These are phyloP conservation scores for Coenonympha arcania DNA, from an alignment of 2,888 invertebrate species.

Conservation along the genomic window DNA sequence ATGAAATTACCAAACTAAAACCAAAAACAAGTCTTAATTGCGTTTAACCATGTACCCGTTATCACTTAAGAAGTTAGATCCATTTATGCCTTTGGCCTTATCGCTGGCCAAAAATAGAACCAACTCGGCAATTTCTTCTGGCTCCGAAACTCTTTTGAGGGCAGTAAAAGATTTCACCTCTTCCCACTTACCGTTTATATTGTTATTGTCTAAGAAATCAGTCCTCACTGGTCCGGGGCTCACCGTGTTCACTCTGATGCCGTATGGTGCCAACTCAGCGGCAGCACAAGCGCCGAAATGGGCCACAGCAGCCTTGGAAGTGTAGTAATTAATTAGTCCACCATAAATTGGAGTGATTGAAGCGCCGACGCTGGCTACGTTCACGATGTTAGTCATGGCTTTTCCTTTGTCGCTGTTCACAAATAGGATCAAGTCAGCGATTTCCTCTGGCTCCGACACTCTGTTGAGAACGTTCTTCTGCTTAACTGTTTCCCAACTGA, in stretches of 20 bases:
- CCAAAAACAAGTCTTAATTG: too few species aligned
- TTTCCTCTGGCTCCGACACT: slow-evolving; percentile 32
- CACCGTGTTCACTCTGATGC: slow-evolving; percentile 79
- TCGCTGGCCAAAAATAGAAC: slow-evolving; percentile 31
- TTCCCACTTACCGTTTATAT: slow-evolving; percentile 35
- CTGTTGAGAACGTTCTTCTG: slow-evolving; percentile 31
- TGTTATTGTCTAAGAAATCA: slow-evolving; percentile 25
- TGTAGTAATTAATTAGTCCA: slow-evolving; percentile 60
- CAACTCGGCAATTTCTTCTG: slow-evolving; percentile 35
- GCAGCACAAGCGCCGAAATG: slow-evolving; percentile 81
- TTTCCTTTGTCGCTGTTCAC: slow-evolving; percentile 31
- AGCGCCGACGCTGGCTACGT: slow-evolving; percentile 36
- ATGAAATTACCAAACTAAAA: too few species aligned
- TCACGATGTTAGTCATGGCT: slow-evolving; percentile 33
- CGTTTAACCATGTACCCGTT: slow-evolving; percentile 8
- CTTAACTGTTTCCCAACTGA: slow-evolving; percentile 29
- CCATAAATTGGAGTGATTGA: slow-evolving; percentile 7
- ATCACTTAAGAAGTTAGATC: slow-evolving; percentile 20
- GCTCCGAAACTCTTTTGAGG: slow-evolving; percentile 30
- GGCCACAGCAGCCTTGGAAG: slow-evolving; percentile 84
- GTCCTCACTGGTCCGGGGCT: slow-evolving; percentile 80
- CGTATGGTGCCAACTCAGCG: slow-evolving; percentile 73
- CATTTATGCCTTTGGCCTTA: slow-evolving; percentile 31
- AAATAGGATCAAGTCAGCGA: slow-evolving; percentile 30
- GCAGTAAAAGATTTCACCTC: slow-evolving; percentile 34